These are phyloP conservation scores for Esperia sulphurella DNA, from an alignment of 2,888 invertebrate species.

Conservation along the genomic window DNA sequence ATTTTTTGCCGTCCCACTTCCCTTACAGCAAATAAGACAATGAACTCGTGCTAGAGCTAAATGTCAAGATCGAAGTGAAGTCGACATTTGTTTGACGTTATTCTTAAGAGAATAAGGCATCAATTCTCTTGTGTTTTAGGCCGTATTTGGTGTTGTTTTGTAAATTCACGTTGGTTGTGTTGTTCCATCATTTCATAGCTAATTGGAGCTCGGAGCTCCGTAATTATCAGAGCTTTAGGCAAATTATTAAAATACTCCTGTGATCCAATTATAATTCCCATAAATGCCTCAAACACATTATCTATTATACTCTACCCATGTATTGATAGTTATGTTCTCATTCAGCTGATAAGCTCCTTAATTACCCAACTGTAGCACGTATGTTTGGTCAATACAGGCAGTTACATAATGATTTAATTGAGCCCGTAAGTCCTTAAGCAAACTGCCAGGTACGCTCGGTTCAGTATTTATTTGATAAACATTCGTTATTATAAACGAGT, in stretches of 20 bases:
- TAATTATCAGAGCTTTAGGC: background rate
- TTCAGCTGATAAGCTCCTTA: background rate
- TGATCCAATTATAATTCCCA: background rate
- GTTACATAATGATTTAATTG: slow-evolving; percentile 1
- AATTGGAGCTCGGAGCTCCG: background rate
- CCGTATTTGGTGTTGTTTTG: background rate
- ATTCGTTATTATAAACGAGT: too few species aligned
- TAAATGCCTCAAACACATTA: background rate
- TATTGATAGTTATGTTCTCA: background rate
- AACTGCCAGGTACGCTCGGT: background rate
- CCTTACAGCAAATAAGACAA: slow-evolving; percentile 20
- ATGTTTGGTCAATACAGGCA: slow-evolving; percentile 3
- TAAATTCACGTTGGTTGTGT: background rate
- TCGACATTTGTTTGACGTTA: slow-evolving; percentile 3
- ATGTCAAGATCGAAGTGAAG: slow-evolving; percentile 34
- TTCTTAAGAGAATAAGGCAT: background rate
- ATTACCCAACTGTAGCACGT: background rate
- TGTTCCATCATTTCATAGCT: background rate
- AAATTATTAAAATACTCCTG: background rate
- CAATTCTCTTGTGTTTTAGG: background rate
- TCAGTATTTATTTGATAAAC: too few species aligned
- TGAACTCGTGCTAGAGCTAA: slow-evolving; percentile 28
- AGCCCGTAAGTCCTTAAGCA: background rate
- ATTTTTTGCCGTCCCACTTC: slow-evolving; percentile 10
- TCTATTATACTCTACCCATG: background rate